phyloP scores from a whole-genome alignment of 2,797 vertebrate genomes.

The Onychomys leucogaster region DNA sequence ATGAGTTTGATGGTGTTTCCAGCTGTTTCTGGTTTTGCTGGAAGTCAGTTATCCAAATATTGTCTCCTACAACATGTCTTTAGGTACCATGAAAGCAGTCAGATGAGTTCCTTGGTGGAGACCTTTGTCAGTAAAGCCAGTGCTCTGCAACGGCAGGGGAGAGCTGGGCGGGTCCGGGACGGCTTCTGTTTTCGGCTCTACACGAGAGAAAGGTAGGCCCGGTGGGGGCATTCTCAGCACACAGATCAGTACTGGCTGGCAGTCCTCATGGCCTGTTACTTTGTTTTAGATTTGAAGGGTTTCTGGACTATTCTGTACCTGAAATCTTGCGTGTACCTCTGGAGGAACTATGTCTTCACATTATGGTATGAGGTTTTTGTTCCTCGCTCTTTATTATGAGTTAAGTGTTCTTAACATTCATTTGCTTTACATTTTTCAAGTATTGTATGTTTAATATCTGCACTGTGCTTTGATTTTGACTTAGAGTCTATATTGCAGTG shows the following conservation, averaged over 20 bases:
- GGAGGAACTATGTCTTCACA: constrained; percentile 98
- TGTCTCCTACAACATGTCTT: constrained; percentile 60
- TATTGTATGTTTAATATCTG: not conserved
- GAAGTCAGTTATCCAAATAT: not conserved
- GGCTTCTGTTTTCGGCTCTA: constrained; percentile 98
- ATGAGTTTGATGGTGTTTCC: not conserved
- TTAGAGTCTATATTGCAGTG: not conserved
- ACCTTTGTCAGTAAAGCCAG: constrained; percentile 98
- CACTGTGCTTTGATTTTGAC: constrained; percentile 28
- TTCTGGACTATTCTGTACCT: constrained; percentile 96
- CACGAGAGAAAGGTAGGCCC: constrained; percentile 92
- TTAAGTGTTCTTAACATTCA: not conserved
- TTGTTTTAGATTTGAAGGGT: constrained; percentile 92
- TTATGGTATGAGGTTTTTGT: constrained; percentile 91
- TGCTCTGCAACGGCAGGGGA: constrained; percentile 97
- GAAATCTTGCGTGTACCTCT: constrained; percentile 98
- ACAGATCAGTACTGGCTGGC: no score
- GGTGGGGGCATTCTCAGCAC: not conserved
- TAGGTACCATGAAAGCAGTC: constrained; percentile 98
- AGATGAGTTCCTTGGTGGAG: constrained; percentile 99
- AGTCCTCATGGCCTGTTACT: not conserved
- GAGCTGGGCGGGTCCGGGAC: constrained; percentile 94
- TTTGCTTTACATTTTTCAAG: constrained; percentile 47
- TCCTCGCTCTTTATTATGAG: not conserved
- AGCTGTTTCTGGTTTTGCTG: not conserved